These are phyloP conservation scores for Asobara japonica DNA, from an alignment of 1,140 invertebrate species.

Conservation along the genomic window DNA sequence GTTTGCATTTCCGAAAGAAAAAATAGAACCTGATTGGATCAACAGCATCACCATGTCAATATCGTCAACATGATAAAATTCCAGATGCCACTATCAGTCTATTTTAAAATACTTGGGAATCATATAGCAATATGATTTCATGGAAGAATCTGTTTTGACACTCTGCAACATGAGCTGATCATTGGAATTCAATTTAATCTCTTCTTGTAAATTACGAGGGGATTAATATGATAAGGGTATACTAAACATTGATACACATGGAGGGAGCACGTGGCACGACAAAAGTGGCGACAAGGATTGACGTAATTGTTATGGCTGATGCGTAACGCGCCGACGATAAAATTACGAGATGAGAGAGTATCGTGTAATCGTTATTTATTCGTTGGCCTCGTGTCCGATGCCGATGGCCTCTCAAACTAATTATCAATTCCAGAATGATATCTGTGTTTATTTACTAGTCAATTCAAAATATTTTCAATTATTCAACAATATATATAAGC, in stretches of 20 bases:
- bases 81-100: neutral
- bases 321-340: conserved; percentile 11
- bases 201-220: neutral
- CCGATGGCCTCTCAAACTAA: neutral
- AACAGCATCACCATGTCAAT: neutral
- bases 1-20: no score
- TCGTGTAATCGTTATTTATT: conserved; percentile 13
- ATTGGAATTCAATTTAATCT: conserved; percentile 12
- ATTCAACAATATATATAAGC: neutral
- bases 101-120: neutral
- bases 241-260: neutral
- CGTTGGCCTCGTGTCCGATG: conserved; percentile 5
- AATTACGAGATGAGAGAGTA: conserved; percentile 20
- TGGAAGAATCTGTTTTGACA: neutral
- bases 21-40: neutral
- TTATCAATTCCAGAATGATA: neutral
- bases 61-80: neutral
- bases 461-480: no score
- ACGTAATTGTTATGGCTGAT: conserved; percentile 18
- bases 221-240: conserved; percentile 1
- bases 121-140: neutral
- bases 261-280: neutral
- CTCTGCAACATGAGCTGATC: neutral
- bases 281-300: conserved; percentile 3
- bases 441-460: neutral